Base-by-base conservation (phyloP, 1,140 invertebrate species). In the Macrotrachela quadricornifera region DNA sequence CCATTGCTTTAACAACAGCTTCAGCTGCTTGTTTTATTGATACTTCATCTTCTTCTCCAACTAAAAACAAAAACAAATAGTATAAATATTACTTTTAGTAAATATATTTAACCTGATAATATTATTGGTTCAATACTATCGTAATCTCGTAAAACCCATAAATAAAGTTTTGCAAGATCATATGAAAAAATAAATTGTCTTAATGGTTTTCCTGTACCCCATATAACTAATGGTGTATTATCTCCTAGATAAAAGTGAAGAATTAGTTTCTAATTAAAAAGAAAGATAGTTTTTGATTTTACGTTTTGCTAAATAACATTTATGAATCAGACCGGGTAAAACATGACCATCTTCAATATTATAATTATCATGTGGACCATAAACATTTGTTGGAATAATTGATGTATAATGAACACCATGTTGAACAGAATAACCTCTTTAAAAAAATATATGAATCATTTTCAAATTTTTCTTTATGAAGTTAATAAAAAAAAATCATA, bases 301-400 rank as follows among this genome's bases (percentile, higher is more conserved):
- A 73, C 77, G 66, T 79, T 75, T 69, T 42, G 75, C 73, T 37
- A 65, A 59, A 60, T 72, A 74, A 11, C 70, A 63, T 61, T 78
- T 84, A 56, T 87, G 76, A 55, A 96, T 87, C 2, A 95, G 75
- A 18, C 86, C 90, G 10, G 91, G 90, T 55, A 96, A 79, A 1
- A 79, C 78, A 66, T 79, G 78, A 6, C 75, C 76, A 62, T 85
- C 78, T 57, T 80, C 72, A 13, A 85, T 71, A 66, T 82, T 79
- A 71, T 82, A 99, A 74, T 99, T 99, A 69, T 99, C 94, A 61
- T 76, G 61, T 0, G 88, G 85, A 9, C 92, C 92, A 74, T 88
- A 97, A 36, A 99, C 84, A 72, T 99, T 99, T 59, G 91, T 97
- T 0, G 94, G 94, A 59, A 97, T 80, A 9, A 97, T 81, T 18